Evolutionary conservation across 2,888 invertebrate genomes (phyloP).

Genomic region (Pseudolycoriella hygida): DNA sequence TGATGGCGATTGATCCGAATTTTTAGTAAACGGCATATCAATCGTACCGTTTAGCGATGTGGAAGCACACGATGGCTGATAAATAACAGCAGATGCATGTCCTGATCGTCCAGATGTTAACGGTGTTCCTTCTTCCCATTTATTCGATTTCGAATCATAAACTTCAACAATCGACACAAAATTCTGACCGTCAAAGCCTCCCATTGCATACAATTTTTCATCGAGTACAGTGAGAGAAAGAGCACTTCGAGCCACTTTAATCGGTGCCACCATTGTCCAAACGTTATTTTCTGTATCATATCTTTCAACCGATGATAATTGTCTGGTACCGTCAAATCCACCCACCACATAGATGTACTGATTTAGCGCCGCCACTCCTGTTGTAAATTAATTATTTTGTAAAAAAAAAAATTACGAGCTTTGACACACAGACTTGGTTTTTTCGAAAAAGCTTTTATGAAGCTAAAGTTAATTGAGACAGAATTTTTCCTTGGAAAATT

Average conservation of each 20-base stretch:
- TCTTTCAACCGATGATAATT: slow-evolving; percentile 68
- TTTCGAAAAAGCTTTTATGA: no score
- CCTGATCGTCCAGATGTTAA: slow-evolving; percentile 78
- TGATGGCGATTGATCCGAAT: no score
- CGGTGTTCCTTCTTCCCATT: slow-evolving; percentile 59
- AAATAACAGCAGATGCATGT: slow-evolving; percentile 80
- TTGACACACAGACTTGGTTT: no score
- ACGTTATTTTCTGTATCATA: slow-evolving; percentile 67
- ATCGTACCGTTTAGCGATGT: no score
- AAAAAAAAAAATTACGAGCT: no score
- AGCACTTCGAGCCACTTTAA: slow-evolving; percentile 70
- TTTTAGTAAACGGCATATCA: no score
- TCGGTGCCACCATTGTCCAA: slow-evolving; percentile 62
- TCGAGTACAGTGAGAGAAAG: slow-evolving; percentile 74
- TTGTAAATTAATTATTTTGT: slow-evolving; percentile 1
- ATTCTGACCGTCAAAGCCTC: slow-evolving; percentile 75
- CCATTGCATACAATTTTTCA: slow-evolving; percentile 77
- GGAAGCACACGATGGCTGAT: slow-evolving; percentile 35
- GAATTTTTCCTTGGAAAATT: slow-evolving; percentile 9
- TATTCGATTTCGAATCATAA: slow-evolving; percentile 59
- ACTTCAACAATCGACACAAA: slow-evolving; percentile 78
- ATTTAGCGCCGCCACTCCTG: slow-evolving; percentile 32
- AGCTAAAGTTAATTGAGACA: no score
- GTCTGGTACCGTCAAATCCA: slow-evolving; percentile 76
- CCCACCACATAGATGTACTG: slow-evolving; percentile 86